Evolutionary conservation across 2,797 vertebrate species (phyloP), one percentile per base, ranked within the genome.

Genomic region (Malacoraja senta): DNA sequence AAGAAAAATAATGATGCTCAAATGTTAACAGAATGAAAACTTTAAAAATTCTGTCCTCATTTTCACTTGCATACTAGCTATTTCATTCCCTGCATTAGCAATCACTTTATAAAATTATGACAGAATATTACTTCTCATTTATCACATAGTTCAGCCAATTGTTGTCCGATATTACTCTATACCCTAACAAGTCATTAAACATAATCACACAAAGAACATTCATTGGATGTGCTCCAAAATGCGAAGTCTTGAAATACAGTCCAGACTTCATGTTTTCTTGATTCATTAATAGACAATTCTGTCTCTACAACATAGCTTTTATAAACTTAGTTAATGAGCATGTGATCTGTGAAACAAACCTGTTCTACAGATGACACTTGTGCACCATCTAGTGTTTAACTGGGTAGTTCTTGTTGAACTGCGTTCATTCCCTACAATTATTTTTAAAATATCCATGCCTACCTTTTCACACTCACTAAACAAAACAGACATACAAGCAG

Each of bases 351-450:
- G 17, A 19, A 68, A 32, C 65, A 68, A 88, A 32, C 35, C 19
- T 68, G 15, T 88, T 68, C 84, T 2, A 88, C 8, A 88, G 61
- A n/a, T 88, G 84, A 88, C 61, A 68, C 84, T 32, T 6, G 63
- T 68, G 84, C 84, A 88, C 84, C 84, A 88, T 88, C 84, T 88
- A 88, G 84, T 88, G 84, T 88, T 88, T 68, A 68, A 68, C 63
- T 88, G n/a, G 83, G 63, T 88, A 88, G 84, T 32, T 88, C 35
- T 88, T 63, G 26, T 65, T 88, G 3, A 88, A 65, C 29, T 61
- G 15, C n/a, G 32, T n/a, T 88, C 63, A 88, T 88, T 68, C n/a
- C 61, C 63, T 88, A 13, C 17, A 61, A 63, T 63, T 84, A 58
- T 63, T 63, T 63, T 86, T 19, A 32, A 86, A 86, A 83, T 74